Base-by-base conservation (phyloP, 2,888 invertebrate genomes). In the Flexamia atlantica region DNA sequence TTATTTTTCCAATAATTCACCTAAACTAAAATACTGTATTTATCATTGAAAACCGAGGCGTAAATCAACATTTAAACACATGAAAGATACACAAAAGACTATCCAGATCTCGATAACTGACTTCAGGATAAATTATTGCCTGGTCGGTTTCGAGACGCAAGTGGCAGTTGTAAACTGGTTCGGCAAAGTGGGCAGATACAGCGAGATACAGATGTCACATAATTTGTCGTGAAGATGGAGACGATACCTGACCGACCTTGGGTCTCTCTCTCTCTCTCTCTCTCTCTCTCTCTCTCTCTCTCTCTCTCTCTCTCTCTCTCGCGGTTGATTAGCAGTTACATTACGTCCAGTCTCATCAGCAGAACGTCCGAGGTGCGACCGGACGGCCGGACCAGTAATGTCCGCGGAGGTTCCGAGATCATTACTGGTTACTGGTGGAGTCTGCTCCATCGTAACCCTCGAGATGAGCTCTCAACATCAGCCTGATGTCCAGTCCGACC, bases 151-250 rank as follows among this genome's bases (percentile, higher is more conserved):
- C 46, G 12, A 1, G 46, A 17, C 14, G 12, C 46, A 46, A 46
- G 36, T 36, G 36, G 9, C 36, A 7, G 5, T 36, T 36, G 9
- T 40, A 46, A 46, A 46, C 46, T 46, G 46, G 17, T 46, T 10
- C 46, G 53, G 20, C 2, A 20, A 53, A 10, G 23, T 25, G 64
- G 28, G 28, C 28, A 30, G 64, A 28, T 28, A 3, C 20, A 9
- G 14, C 2, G 23, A 23, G 64, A 64, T 28, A 64, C 64, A 64
- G 25, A 64, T 64, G 64, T 64, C 64, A 64, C 64, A 64, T 64
- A 64, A 64, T 64, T 64, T 64, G 64, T 64, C 64, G 25, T 14
- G 17, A 12, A 30, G 14, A 64, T 64, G 64, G 28, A 17, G 28
- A 64, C 64, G 64, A 64, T 64, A 30, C 30, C 64, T 28, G 30